These are phyloP conservation scores for Pungitius pungitius DNA, from an alignment of 2,113 vertebrate genomes.

Conservation along the genomic window DNA sequence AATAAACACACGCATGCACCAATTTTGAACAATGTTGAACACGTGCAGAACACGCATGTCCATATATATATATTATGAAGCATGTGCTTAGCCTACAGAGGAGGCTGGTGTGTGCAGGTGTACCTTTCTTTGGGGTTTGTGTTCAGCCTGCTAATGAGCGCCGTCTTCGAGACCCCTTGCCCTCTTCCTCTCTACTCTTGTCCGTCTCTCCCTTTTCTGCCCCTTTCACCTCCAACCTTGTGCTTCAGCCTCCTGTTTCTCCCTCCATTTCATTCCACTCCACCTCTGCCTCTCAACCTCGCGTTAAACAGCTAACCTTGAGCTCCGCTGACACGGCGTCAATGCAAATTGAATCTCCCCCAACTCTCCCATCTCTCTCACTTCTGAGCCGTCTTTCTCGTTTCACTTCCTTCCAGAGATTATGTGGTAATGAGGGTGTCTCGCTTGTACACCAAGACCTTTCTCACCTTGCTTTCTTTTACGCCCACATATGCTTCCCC, in stretches of 20 bases:
- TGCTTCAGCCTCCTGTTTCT: constrained; percentile 27
- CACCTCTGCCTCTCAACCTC: background rate
- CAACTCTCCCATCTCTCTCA: constrained; percentile 23
- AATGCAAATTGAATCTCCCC: constrained; percentile 59
- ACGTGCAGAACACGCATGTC: background rate
- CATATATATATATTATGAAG: constrained; percentile 69
- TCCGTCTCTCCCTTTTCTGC: constrained; percentile 35
- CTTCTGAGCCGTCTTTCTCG: constrained; percentile 30
- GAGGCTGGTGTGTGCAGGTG: constrained; percentile 36
- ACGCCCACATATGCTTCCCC: constrained; percentile 24
- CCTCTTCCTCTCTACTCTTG: constrained; percentile 52
- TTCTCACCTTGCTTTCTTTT: constrained; percentile 42
- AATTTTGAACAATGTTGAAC: background rate
- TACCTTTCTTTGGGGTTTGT: constrained; percentile 43
- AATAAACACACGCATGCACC: background rate
- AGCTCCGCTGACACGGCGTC: constrained; percentile 40
- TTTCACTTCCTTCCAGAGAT: constrained; percentile 47
- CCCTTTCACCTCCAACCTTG: constrained; percentile 49
- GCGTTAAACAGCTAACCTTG: constrained; percentile 35
- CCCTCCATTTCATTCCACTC: background rate
- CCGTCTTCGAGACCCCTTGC: constrained; percentile 69
- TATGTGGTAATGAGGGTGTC: constrained; percentile 59
- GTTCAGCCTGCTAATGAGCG: constrained; percentile 72
- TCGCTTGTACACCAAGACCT: constrained; percentile 39
- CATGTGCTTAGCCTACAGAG: constrained; percentile 65